phyloP scores from a whole-genome alignment of 2,888 invertebrate species.

The Macrophya alboannulata region DNA sequence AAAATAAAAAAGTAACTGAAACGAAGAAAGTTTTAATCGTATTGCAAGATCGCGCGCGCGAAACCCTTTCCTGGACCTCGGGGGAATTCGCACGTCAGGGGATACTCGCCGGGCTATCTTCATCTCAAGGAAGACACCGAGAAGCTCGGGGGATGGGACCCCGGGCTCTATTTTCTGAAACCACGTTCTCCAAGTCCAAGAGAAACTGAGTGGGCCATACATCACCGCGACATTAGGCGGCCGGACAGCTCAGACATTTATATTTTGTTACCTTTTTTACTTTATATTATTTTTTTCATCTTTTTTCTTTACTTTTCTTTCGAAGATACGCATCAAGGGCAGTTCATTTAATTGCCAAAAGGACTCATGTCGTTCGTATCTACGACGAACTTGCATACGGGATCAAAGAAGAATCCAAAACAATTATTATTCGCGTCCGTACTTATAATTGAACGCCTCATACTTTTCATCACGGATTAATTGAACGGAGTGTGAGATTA shows the following conservation, averaged over 20 bases:
- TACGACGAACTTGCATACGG: neutral
- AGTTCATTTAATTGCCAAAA: conserved; percentile 46
- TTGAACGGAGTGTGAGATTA: neutral
- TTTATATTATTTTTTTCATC: neutral
- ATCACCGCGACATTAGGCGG: conserved; percentile 51
- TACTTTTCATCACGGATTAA: conserved; percentile 11
- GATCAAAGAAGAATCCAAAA: conserved; percentile 26
- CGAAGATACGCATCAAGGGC: conserved; percentile 46
- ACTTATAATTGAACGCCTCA: too few species aligned
- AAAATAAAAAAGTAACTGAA: neutral
- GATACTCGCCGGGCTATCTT: conserved; percentile 48
- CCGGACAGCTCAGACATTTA: conserved; percentile 53
- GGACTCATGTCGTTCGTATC: conserved; percentile 28
- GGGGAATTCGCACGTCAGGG: conserved; percentile 35
- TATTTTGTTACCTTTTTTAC: conserved; percentile 34
- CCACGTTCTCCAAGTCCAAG: conserved; percentile 27
- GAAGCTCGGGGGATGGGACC: neutral
- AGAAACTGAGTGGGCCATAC: conserved; percentile 47
- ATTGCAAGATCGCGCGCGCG: conserved; percentile 32
- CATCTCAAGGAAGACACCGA: conserved; percentile 48
- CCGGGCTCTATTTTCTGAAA: conserved; percentile 46
- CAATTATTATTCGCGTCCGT: conserved; percentile 37
- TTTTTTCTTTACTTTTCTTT: neutral
- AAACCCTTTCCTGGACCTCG: conserved; percentile 37
- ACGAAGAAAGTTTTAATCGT: conserved; percentile 24